These are phyloP conservation scores for Trachythela sp. DNA, from an alignment of 64 coral and sea anemone genomes.

Conservation along the genomic window DNA sequence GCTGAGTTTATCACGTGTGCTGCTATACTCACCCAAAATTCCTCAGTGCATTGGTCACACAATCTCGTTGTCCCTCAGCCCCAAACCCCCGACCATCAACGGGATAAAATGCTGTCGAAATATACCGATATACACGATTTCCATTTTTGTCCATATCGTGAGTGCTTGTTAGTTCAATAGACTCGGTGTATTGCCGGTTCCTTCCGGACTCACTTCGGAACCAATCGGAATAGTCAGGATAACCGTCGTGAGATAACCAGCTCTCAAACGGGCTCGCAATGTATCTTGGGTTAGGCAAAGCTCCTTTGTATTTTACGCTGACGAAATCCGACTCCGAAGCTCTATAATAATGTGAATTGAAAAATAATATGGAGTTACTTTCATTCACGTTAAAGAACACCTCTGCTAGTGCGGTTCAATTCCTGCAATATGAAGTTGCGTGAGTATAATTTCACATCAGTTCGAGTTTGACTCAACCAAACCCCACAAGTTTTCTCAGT, in stretches of 20 bases:
- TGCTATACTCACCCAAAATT: conserved; percentile 73
- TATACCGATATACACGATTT: conserved; percentile 61
- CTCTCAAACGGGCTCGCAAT: conserved; percentile 71
- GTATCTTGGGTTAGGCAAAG: conserved; percentile 63
- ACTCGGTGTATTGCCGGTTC: conserved; percentile 52
- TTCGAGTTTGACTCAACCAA: too few relatives aligned
- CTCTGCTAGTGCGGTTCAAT: too few relatives aligned
- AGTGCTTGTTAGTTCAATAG: conserved; percentile 54
- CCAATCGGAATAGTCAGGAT: conserved; percentile 68
- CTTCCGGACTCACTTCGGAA: conserved; percentile 52
- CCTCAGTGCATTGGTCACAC: conserved; percentile 73
- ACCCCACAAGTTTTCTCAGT: too few relatives aligned
- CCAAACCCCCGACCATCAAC: conserved; percentile 84
- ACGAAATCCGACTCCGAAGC: conserved; percentile 71
- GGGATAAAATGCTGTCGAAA: conserved; percentile 64
- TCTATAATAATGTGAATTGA: conserved; percentile 34
- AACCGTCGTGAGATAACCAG: conserved; percentile 63
- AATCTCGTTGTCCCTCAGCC: conserved; percentile 86
- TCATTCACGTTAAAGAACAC: too few relatives aligned
- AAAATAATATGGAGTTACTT: neutral
- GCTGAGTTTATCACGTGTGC: neutral
- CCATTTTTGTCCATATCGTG: conserved; percentile 62
- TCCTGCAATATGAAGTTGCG: too few relatives aligned
- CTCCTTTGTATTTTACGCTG: conserved; percentile 53
- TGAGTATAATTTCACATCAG: too few relatives aligned